These are phyloP conservation scores for Oplegnathus fasciatus DNA, from an alignment of 2,113 vertebrate genomes.

Conservation along the genomic window DNA sequence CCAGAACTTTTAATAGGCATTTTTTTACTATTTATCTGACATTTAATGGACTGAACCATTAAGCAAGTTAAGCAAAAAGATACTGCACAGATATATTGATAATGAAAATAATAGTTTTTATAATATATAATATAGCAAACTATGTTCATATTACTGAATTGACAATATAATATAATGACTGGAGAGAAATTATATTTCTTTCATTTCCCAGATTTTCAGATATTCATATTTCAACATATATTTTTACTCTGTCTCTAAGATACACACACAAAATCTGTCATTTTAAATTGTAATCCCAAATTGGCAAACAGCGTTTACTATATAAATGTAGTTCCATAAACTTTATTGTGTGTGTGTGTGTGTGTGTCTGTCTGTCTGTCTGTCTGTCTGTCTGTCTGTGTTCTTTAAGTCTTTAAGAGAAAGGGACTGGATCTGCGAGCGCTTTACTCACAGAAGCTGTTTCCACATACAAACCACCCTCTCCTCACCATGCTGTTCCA, in stretches of 20 bases:
- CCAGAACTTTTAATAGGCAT: neutral
- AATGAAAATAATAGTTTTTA: neutral
- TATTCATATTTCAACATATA: neutral
- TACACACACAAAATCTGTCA: neutral
- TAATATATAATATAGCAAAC: neutral
- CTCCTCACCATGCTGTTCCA: conserved; percentile 83
- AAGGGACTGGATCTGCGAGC: conserved; percentile 49
- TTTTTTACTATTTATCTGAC: neutral
- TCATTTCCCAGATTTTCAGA: neutral
- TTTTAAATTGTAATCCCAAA: conserved; percentile 5
- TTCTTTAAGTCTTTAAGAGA: conserved; percentile 25
- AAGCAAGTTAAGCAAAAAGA: neutral
- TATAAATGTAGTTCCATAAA: neutral
- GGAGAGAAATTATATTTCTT: neutral
- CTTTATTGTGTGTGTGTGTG: neutral
- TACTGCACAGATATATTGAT: neutral
- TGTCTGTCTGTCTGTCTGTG: neutral
- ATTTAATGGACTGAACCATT: neutral
- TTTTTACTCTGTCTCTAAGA: neutral
- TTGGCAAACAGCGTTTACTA: neutral
- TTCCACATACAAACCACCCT: conserved; percentile 76
- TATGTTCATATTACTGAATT: neutral
- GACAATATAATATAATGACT: neutral
- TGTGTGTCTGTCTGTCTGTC: conserved; percentile 2
- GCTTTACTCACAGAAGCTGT: conserved; percentile 82